Evolutionary conservation across 2,888 invertebrate species (phyloP).

Genomic region (Panopea generosa): DNA sequence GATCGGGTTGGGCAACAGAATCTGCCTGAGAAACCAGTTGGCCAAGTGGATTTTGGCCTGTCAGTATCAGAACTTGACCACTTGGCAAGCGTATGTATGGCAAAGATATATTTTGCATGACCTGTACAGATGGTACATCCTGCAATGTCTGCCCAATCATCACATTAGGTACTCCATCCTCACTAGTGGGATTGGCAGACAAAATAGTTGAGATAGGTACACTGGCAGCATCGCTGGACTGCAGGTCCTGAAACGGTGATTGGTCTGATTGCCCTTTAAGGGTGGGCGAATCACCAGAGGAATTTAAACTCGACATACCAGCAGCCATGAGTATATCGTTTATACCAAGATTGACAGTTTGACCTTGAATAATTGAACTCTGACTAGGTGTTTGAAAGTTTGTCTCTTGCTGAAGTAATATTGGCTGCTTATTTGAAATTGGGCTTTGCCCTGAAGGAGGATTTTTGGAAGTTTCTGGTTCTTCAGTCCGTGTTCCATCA

Average conservation of each 20-base stretch:
- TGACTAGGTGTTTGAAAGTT: neutral
- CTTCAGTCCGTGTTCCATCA: neutral
- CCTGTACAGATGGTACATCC: constrained; percentile 63
- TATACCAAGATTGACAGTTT: constrained; percentile 52
- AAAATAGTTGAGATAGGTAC: neutral
- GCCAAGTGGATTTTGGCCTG: constrained; percentile 40
- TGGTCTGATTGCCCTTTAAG: constrained; percentile 11
- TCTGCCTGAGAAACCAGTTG: constrained; percentile 26
- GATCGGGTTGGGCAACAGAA: neutral
- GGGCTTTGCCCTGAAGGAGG: too few species aligned
- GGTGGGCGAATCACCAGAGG: constrained; percentile 37
- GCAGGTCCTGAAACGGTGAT: constrained; percentile 1
- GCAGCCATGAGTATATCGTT: constrained; percentile 62
- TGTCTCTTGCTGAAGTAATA: neutral
- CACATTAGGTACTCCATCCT: constrained; percentile 17
- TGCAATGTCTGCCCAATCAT: constrained; percentile 30
- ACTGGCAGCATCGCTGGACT: neutral
- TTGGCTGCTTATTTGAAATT: neutral
- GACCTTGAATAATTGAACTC: constrained; percentile 16
- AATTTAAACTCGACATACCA: constrained; percentile 40
- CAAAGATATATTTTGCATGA: constrained; percentile 66
- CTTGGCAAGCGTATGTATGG: constrained; percentile 64
- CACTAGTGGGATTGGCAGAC: neutral
- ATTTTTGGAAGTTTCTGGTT: too few species aligned
- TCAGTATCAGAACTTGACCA: constrained; percentile 62